Evolutionary conservation across 2,888 invertebrate genomes (phyloP), one percentile per base, ranked within the genome.

Genomic region (Aporophyla lueneburgensis): DNA sequence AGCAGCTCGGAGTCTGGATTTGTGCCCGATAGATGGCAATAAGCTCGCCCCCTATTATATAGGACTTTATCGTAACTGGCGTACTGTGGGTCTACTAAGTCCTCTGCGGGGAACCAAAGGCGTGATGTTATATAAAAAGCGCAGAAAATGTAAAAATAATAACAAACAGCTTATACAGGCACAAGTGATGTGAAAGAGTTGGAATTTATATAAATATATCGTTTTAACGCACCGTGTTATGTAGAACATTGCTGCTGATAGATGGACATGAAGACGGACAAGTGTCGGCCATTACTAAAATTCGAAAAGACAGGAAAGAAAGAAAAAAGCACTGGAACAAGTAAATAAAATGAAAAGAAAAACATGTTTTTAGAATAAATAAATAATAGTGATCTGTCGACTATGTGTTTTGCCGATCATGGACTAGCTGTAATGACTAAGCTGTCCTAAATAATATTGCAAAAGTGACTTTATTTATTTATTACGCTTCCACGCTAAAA

Each of bases 211-310:
- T 62, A 79, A 74, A 58, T 83, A 67, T 61, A 69, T 69, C 61
- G 69, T 61, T 78, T 76, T 84, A 68, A 73, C 61, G 80, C 83
- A 81, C 78, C 53, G 61, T 83, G 69, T 83, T 68, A 51, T n/a
- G 58, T 83, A 71, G 76, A 66, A 69, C 65, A 71, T 66, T 68
- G 74, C 71, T 72, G 67, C 58, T 74, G 62, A 63, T 68, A 79
- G 67, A 74, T 62, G 21, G 61, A 53, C 43, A 68, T 10, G 24
- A n/a, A 19, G 43, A 69, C 33, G 59, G 53, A 61, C 3, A 40
- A 53, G n/a, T 56, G 75, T 82, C 59, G 75, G 62, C 63, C 71
- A 84, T 62, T 24, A 54, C 67, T 79, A 61, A 0, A 40, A 27
- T 46, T 19, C 16, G 1, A 46, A 12, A 10, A 10, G 10, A 46